phyloP scores from a whole-genome alignment of 2,113 vertebrate species.

The Phylloscopus whistleri region DNA sequence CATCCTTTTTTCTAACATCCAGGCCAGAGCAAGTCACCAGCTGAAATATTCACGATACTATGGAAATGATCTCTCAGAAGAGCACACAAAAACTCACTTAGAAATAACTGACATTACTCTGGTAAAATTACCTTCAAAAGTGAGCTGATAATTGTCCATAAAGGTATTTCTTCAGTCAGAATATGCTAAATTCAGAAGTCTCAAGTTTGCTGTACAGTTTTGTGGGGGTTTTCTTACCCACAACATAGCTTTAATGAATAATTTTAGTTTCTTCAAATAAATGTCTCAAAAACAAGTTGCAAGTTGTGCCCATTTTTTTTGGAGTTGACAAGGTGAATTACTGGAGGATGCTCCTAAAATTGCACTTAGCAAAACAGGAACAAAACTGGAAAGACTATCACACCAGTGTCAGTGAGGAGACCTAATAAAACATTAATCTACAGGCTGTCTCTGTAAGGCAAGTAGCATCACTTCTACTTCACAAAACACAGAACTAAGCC shows the following conservation, averaged over 20 bases:
- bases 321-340: background rate
- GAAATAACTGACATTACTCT: background rate
- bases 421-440: background rate
- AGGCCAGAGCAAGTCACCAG: background rate
- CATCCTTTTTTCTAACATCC: background rate
- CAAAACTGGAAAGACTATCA: background rate
- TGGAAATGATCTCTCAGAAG: background rate
- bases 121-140: background rate
- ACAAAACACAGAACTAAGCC: background rate
- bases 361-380: background rate
- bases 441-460: background rate
- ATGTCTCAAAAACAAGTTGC: background rate
- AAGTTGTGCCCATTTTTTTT: background rate
- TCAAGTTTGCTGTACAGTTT: background rate
- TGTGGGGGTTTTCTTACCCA: background rate
- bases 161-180: background rate
- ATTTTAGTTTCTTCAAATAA: background rate
- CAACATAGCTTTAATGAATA: background rate
- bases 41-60: background rate
- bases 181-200: background rate
- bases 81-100: background rate
- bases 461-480: background rate
- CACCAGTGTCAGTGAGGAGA: background rate
- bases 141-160: background rate
- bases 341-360: background rate